phyloP scores from a whole-genome alignment of 2,113 vertebrate genomes.

The Eulacestoma nigropectus region DNA sequence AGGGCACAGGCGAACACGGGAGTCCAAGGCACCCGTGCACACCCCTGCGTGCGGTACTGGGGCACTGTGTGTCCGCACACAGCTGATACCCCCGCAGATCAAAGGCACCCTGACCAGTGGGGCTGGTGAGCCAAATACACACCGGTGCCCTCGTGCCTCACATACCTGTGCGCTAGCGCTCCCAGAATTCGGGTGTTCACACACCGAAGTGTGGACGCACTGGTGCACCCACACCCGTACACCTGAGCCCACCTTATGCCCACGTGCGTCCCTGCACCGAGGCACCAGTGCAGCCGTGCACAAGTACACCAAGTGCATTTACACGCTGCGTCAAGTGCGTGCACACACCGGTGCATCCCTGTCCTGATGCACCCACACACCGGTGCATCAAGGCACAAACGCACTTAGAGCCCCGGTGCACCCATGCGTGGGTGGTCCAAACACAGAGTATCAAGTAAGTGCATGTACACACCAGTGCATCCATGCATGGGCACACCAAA shows the following conservation, averaged over 20 bases:
- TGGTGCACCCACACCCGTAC: accelerated
- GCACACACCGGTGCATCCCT: neutral
- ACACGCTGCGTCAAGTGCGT: too few relatives aligned
- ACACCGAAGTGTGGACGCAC: accelerated
- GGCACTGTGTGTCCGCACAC: accelerated
- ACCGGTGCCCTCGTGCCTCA: neutral
- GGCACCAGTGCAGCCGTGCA: neutral
- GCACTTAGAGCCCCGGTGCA: neutral
- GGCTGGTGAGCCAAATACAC: accelerated
- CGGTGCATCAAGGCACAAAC: neutral
- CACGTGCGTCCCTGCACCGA: neutral
- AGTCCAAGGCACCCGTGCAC: accelerated
- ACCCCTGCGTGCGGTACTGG: accelerated
- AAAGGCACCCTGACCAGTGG: too few relatives aligned
- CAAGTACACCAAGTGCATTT: neutral
- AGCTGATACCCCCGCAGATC: accelerated
- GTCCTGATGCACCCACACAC: neutral
- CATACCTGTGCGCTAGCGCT: accelerated
- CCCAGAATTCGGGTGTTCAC: neutral
- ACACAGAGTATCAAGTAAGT: neutral
- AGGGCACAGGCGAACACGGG: accelerated
- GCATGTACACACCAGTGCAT: accelerated
- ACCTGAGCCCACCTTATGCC: neutral
- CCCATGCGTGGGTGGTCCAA: too few relatives aligned
- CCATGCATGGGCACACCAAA: accelerated